Evolutionary conservation across 2,113 vertebrate species (phyloP), one percentile per base, ranked within the genome.

Genomic region (Galeopterus variegatus): DNA sequence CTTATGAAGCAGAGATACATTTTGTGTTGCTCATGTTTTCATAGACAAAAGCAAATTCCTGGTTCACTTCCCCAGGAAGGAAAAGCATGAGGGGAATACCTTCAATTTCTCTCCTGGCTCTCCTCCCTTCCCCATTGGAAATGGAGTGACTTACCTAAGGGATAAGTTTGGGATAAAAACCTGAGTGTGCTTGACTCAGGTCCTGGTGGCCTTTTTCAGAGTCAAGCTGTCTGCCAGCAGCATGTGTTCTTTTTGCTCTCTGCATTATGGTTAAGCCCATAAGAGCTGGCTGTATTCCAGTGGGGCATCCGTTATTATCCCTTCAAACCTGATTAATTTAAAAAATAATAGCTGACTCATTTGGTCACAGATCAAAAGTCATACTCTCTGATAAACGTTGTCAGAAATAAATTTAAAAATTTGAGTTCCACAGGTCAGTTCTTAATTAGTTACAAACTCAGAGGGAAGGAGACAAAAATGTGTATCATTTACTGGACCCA

Each of bases 251-350:
- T 85, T n/a, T 14, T 77, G 41, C 48, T 79, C 9, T 92, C 48
- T 1, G 19, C 3, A 3, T 31, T 18, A 0, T 24, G 41, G 26
- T 58, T 76, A 86, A 69, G 33, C 14, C 70, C 0, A 0, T 8
- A 5, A 79, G 14, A 83, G 26, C 1, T 62, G 36, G 50, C n/a
- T 33, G 1, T 23, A 26, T 28, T 54, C 10, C 28, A 24, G 23
- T 15, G 1, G 6, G 45, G 1, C 0, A 28, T 86, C 21, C 50
- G 3, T 65, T 77, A 7, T 21, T 48, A 75, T 15, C 64, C 54
- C 23, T 24, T 64, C 36, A 65, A 58, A 83, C 72, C 24, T 36
- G 70, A 54, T 52, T 73, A 15, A 58, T 70, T 88, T 56, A 89
- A 33, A 52, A 79, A n/a, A 52, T 52, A 70, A 83, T 72, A 73